phyloP scores from a whole-genome alignment of 2,113 vertebrate species.

The Trochalopteron elliotii region DNA sequence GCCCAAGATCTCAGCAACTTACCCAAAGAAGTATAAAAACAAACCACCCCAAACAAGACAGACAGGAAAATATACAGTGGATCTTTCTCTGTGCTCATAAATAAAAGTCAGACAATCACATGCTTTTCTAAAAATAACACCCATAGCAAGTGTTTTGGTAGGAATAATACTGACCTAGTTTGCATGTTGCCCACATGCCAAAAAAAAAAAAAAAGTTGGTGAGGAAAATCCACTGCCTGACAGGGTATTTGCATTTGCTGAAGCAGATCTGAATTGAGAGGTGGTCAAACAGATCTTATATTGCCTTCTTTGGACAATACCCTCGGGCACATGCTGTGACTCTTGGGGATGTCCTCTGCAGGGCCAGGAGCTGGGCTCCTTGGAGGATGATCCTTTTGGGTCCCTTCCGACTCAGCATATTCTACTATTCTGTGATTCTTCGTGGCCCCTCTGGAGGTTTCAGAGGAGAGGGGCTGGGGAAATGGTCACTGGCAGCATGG shows the following conservation, averaged over 20 bases:
- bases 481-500: background rate
- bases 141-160: background rate
- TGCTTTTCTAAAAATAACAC: conserved; percentile 60
- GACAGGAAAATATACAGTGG: conserved; percentile 39
- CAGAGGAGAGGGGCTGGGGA: background rate
- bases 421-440: background rate
- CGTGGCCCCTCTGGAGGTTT: background rate
- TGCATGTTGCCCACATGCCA: background rate
- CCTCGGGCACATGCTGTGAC: fast-evolving
- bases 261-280: background rate
- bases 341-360: background rate
- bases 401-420: background rate
- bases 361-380: background rate
- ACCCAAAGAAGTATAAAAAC: background rate
- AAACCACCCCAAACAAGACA: background rate
- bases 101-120: conserved; percentile 56
- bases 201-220: background rate
- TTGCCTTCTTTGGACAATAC: background rate
- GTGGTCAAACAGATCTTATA: background rate
- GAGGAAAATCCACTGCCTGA: background rate
- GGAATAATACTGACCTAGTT: conserved; percentile 59
- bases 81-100: conserved; percentile 39
- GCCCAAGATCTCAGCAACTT: background rate
- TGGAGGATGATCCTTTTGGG: background rate
- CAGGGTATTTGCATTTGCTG: background rate